phyloP scores from a whole-genome alignment of 1,140 invertebrate species.

The Rhagoletis zephyria region DNA sequence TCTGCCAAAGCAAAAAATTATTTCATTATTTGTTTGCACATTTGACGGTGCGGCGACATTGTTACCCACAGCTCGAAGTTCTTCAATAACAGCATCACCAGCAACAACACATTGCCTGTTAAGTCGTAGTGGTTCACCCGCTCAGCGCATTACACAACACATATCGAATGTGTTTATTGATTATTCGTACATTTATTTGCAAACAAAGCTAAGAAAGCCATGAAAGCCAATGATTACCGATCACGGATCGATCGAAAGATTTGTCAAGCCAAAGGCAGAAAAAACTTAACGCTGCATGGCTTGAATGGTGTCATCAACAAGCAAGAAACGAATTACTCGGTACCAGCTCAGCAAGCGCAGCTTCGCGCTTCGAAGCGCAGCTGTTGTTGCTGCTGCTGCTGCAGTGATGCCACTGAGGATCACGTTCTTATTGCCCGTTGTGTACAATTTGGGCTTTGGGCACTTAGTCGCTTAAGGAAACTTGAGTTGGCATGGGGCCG shows the following conservation, averaged over 20 bases:
- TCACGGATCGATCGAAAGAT: conserved; percentile 38
- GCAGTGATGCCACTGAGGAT: neutral
- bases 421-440: neutral
- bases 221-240: conserved; percentile 33
- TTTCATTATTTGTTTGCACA: neutral
- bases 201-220: conserved; percentile 13
- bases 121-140: neutral
- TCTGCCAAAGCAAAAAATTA: neutral
- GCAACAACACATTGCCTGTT: neutral
- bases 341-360: neutral
- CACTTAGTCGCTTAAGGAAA: conserved; percentile 42
- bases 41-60: conserved; percentile 7
- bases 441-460: neutral
- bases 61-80: neutral
- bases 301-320: conserved; percentile 1
- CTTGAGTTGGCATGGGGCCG: neutral
- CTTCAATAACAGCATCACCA: neutral
- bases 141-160: conserved; percentile 16
- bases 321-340: neutral
- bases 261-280: neutral
- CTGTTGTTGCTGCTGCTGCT: neutral
- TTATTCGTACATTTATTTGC: neutral
- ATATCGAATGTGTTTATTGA: conserved; percentile 40
- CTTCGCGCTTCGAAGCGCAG: neutral
- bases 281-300: neutral